Percentiles rank a stretch among this genome's conserved stretches.
Conservation (phyloP, 2,797 vertebrate species). For the Hypotaenidia philippensis region DNA sequence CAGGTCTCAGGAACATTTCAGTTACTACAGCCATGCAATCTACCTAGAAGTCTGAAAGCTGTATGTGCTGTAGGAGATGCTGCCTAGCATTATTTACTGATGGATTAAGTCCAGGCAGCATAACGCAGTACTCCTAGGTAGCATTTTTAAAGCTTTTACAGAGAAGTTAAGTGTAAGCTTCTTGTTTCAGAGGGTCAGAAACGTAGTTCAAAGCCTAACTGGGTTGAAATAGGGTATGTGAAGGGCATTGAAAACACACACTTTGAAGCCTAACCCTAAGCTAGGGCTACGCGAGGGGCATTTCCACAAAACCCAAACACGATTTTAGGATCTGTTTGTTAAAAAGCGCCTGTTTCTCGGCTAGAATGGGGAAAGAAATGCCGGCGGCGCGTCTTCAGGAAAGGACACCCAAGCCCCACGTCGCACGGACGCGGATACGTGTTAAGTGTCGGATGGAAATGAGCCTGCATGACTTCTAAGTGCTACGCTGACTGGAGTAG, state of each 20-base stretch:
- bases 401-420: background rate
- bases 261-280: background rate
- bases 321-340: background rate
- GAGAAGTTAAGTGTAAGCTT: background rate
- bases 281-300: background rate
- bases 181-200: background rate
- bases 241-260: accelerated
- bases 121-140: background rate
- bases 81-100: background rate
- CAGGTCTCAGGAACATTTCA: background rate
- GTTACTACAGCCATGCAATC: background rate
- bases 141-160: background rate
- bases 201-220: background rate
- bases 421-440: background rate
- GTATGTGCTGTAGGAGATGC: background rate
- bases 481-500: background rate
- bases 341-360: background rate
- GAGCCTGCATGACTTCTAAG: background rate
- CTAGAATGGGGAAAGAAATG: background rate
- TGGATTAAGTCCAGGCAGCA: background rate
- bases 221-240: background rate
- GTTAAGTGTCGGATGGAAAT: background rate
- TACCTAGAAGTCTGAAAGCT: background rate
- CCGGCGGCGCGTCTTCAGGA: background rate
- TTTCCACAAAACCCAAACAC: background rate